Evolutionary conservation across 2,888 invertebrate genomes (phyloP), one percentile per base, ranked within the genome.

Genomic region (Troides aeacus): DNA sequence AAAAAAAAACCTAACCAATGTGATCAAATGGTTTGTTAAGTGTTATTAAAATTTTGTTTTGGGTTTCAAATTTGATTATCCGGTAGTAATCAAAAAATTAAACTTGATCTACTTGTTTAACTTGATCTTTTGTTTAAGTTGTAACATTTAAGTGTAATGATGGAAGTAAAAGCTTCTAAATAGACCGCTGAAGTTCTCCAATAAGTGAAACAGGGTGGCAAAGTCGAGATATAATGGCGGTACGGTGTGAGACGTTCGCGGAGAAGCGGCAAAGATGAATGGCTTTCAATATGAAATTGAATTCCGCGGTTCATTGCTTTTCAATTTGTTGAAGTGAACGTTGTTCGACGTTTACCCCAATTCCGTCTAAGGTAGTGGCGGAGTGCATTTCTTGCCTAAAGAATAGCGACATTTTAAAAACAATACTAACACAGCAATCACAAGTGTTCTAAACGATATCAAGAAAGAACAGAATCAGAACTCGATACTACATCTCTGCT

Each of bases 251-350:
- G 87, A 82, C 86, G 85, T 81, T 86, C 86, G 80, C 87, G 86
- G 86, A 90, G 87, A 88, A 87, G 90, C 90, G 89, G 89, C 89
- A 90, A 91, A 92, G 92, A 93, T 92, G 92, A 92, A 93, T 92
- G 91, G 93, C 92, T 93, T 93, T 94, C 93, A 93, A 94, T 94
- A 93, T 94, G 93, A 94, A 94, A 94, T 94, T 94, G 94, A 94
- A 94, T 94, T 94, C 94, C 93, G 93, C 93, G 94, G 94, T 94
- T 93, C 94, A 94, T 94, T 94, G 94, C 93, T 91, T 93, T 93
- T 93, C 93, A 93, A 94, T 94, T 92, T 93, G 92, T 91, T 87
- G 84, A 87, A 84, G 86, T 83, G 89, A 88, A 84, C 90, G 89
- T 84, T 87, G 86, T 83, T 82, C 83, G 84, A 81, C 89, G 87